phyloP scores from a whole-genome alignment of 1,140 invertebrate genomes.

The Zaprionus vittiger region DNA sequence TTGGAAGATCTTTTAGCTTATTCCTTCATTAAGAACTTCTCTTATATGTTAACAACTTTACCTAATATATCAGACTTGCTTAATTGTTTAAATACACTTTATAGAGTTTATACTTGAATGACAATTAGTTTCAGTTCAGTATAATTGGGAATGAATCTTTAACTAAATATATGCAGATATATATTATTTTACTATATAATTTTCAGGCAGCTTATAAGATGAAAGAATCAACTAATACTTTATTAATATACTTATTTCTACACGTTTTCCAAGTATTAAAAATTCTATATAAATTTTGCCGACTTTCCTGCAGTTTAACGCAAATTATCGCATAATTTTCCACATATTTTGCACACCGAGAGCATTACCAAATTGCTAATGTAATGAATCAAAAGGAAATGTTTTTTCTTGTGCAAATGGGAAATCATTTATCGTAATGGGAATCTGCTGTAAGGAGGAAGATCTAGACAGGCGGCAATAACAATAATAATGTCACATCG shows the following conservation, averaged over 20 bases:
- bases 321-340: not conserved
- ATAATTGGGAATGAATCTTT: too few relatives aligned
- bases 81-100: too few relatives aligned
- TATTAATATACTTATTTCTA: not conserved
- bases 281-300: not conserved
- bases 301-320: not conserved
- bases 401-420: conserved; percentile 3
- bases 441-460: not conserved
- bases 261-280: not conserved
- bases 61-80: too few relatives aligned
- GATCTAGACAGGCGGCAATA: conserved; percentile 24
- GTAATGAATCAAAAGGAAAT: not conserved
- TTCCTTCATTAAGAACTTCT: too few relatives aligned
- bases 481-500: conserved; percentile 10
- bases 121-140: too few relatives aligned
- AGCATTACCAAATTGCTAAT: not conserved
- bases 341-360: not conserved
- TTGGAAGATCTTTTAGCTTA: too few relatives aligned
- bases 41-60: too few relatives aligned
- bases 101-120: too few relatives aligned
- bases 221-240: too few relatives aligned
- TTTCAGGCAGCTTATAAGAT: too few relatives aligned
- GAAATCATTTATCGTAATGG: not conserved
- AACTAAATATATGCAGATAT: too few relatives aligned
- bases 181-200: too few relatives aligned